phyloP scores from a whole-genome alignment of 2,797 vertebrate genomes.

The Kryptolebias ocellatus region DNA sequence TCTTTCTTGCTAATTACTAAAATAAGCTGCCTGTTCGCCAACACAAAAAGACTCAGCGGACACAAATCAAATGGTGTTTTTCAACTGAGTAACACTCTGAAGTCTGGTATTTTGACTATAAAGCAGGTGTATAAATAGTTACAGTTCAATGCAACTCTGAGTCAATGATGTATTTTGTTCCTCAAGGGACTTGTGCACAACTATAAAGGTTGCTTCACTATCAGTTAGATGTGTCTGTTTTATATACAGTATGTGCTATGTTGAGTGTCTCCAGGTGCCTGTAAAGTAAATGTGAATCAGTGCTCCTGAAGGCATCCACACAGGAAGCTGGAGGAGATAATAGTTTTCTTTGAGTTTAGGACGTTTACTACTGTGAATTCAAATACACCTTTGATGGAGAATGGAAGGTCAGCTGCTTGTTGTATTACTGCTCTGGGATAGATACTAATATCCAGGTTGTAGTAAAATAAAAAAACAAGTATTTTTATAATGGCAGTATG shows the following conservation, averaged over 20 bases:
- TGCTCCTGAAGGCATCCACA: background rate
- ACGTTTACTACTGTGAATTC: background rate
- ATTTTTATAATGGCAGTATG: too few species aligned
- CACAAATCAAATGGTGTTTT: conserved; percentile 12
- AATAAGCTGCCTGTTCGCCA: conserved; percentile 49
- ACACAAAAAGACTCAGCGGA: conserved; percentile 28
- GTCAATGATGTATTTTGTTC: conserved; percentile 44
- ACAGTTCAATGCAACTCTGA: conserved; percentile 23
- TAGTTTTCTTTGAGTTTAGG: background rate
- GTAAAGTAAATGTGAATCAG: conserved; percentile 15
- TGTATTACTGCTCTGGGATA: background rate
- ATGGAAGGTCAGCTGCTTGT: background rate
- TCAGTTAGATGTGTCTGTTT: conserved; percentile 49
- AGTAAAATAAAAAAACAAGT: too few species aligned
- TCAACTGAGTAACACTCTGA: conserved; percentile 14
- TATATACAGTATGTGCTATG: conserved; percentile 13
- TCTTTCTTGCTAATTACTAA: conserved; percentile 43
- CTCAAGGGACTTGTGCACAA: conserved; percentile 42
- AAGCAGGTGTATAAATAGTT: conserved; percentile 47
- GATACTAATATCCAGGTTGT: background rate
- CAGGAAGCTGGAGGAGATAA: background rate
- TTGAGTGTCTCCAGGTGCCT: conserved; percentile 3
- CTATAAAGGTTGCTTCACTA: conserved; percentile 45
- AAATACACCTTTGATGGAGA: conserved; percentile 1
- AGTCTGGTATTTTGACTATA: conserved; percentile 27